Conservation (phyloP, 2,797 vertebrate species). For the Mallotus villosus region DNA sequence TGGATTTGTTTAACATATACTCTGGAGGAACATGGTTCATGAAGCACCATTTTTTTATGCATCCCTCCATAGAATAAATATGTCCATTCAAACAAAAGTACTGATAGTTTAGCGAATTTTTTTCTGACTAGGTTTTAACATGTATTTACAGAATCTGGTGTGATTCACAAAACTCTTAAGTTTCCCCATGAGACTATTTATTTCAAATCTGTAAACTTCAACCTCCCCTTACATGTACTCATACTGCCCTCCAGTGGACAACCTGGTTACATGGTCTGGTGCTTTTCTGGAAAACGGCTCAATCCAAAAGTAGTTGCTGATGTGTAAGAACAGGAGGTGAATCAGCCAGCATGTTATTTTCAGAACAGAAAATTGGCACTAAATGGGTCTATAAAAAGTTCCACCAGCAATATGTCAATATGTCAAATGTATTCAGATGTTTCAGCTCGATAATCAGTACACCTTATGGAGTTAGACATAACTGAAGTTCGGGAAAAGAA, state of each 20-base stretch:
- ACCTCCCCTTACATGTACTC: not conserved
- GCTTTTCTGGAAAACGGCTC: not conserved
- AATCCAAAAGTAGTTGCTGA: not conserved
- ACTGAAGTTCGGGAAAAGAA: no score
- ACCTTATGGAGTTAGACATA: no score
- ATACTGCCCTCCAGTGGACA: conserved; percentile 59
- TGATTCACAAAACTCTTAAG: not conserved
- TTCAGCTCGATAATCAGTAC: no score
- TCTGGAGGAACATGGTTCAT: no score
- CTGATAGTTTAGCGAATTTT: not conserved
- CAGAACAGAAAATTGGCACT: not conserved
- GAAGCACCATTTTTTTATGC: no score
- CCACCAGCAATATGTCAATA: no score
- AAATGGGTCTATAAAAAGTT: not conserved
- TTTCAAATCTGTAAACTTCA: not conserved
- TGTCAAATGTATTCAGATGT: no score
- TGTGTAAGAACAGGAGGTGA: not conserved
- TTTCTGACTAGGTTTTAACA: not conserved
- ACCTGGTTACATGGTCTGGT: not conserved
- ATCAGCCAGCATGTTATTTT: not conserved
- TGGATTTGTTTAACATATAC: no score
- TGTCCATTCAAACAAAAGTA: not conserved
- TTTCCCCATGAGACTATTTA: not conserved
- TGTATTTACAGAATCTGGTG: not conserved
- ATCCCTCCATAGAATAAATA: no score